Evolutionary conservation across 2,113 vertebrate genomes (phyloP).

Genomic region (Excalfactoria chinensis): DNA sequence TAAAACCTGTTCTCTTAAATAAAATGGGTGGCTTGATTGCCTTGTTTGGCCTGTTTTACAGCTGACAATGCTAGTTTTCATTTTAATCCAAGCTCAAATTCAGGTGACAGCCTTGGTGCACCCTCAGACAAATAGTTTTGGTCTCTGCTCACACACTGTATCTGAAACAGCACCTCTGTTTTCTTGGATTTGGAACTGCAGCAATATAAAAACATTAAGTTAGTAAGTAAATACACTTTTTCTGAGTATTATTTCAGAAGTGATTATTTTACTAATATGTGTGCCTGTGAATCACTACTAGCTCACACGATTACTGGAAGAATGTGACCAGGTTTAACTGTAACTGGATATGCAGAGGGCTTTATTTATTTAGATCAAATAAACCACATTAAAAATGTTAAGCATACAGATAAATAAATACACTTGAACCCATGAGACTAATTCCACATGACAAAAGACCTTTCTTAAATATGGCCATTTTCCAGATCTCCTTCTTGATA

Average conservation of each 20-base stretch:
- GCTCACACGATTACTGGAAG: neutral
- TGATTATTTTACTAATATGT: neutral
- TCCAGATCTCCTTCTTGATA: neutral
- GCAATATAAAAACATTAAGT: neutral
- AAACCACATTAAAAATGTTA: neutral
- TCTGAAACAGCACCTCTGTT: neutral
- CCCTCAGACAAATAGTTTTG: neutral
- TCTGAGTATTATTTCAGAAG: neutral
- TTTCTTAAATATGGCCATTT: neutral
- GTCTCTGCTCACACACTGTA: neutral
- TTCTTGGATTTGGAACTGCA: neutral
- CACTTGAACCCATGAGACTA: neutral
- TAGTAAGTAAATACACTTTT: neutral
- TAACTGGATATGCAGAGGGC: neutral
- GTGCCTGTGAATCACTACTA: neutral
- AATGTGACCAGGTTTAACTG: neutral
- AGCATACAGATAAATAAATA: neutral
- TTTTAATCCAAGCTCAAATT: neutral
- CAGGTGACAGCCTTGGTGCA: neutral
- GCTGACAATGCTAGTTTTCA: neutral
- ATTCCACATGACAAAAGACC: neutral
- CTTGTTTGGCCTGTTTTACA: neutral
- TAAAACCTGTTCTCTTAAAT: neutral
- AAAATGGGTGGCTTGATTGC: neutral
- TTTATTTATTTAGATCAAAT: neutral